Base-by-base conservation (phyloP, 1,140 invertebrate species). In the Cardiocondyla obscurior region DNA sequence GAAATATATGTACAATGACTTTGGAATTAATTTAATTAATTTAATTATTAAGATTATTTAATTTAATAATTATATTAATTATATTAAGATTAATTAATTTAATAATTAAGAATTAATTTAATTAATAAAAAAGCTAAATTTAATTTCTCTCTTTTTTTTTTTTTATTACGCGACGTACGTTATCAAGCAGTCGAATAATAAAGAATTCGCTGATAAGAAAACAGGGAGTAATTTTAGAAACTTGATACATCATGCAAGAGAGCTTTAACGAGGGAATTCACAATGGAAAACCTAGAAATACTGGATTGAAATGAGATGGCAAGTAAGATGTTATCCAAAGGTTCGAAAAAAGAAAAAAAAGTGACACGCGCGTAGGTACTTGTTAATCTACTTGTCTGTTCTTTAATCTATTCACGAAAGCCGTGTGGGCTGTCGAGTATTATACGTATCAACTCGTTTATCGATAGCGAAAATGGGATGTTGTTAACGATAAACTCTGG, bases 261-360 rank as follows among this genome's bases (percentile, higher is more conserved):
- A 55, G 22, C 2, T 30, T 57, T 62, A 49, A 33, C 7, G 8
- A 53, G 7, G 12, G 3, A 8, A 74, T 74, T 58, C 12, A 60
- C 2, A 3, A 64, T 22, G 39, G 0, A 46, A 33, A 36, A 49
- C 5, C 14, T 25, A 4, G 10, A 64, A 33, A 28, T 3, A 7
- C 19, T 39, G 0, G 4, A 46, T 22, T 74, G 2, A 5, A 14
- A n/a, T n/a, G n/a, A n/a, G n/a, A n/a, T n/a, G n/a, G 14, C 6
- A 14, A 7, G 14, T 16, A 49, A 36, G 19, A 49, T 49, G 14
- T 60, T 74, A 76, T 76, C 30, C 16, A n/a, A 49, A 16, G 12
- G 22, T 33, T 5, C 8, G 64, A 25, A 64, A 76, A 58, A 76
- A 76, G 62, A 44, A 64, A 64, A 25, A 64, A 76, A 58, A 76